Evolutionary conservation across 2,888 invertebrate species (phyloP).

Genomic region (Caenorhabditis panamensis): DNA sequence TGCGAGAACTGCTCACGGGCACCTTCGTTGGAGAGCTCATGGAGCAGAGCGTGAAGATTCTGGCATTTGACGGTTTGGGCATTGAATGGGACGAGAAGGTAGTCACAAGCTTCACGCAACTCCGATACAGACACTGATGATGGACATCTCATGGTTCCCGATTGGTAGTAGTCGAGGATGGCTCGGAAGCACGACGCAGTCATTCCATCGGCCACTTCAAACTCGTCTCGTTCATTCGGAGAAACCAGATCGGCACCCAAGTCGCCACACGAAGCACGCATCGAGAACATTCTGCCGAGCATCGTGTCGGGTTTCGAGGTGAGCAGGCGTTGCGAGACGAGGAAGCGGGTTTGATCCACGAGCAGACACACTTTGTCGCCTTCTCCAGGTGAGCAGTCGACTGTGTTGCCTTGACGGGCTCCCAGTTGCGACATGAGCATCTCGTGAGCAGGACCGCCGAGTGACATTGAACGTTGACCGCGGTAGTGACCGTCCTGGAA

Average conservation of each 20-base stretch:
- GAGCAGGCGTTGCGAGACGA: conserved; percentile 93
- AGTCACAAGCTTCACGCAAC: conserved; percentile 96
- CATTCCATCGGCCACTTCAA: conserved; percentile 93
- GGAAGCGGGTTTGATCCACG: conserved; percentile 96
- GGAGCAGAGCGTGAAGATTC: conserved; percentile 88
- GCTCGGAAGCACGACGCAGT: conserved; percentile 95
- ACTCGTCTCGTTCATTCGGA: conserved; percentile 96
- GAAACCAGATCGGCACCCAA: conserved; percentile 86
- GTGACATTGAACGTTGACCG: conserved; percentile 79
- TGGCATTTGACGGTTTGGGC: conserved; percentile 89
- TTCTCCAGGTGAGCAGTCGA: conserved; percentile 70
- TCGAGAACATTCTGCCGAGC: conserved; percentile 85
- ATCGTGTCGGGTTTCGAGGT: conserved; percentile 97
- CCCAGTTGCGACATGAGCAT: conserved; percentile 75
- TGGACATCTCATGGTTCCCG: conserved; percentile 86
- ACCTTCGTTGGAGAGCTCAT: conserved; percentile 99
- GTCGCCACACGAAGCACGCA: conserved; percentile 87
- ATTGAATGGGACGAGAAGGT: conserved; percentile 96
- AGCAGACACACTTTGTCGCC: conserved; percentile 87
- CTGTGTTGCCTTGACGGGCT: conserved; percentile 58
- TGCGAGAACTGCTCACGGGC: conserved; percentile 96
- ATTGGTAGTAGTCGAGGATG: conserved; percentile 85
- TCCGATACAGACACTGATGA: conserved; percentile 96
- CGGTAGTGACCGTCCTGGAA: conserved; percentile 71
- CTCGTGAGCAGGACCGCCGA: conserved; percentile 80